Base-by-base conservation (phyloP, 2,113 vertebrate genomes). In the Heloderma charlesbogerti region DNA sequence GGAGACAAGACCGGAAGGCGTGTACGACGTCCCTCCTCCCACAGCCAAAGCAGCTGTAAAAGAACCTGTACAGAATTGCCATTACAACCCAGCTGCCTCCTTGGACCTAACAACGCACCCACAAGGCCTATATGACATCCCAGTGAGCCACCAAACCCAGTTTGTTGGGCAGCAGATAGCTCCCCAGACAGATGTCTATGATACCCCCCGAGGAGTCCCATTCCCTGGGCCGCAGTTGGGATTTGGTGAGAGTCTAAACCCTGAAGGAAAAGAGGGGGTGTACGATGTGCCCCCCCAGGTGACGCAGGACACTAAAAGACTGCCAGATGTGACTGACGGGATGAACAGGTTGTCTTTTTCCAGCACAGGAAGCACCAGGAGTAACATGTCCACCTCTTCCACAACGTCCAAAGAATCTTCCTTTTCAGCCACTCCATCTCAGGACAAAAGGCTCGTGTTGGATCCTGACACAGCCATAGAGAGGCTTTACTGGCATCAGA, bases 351-450 rank as follows among this genome's bases (percentile, higher is more conserved):
- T 99, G 71, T 99, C 99, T 0, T 98, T 99, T 96, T 99, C 99
- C 91, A 99, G 99, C 91, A 99, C 98, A 0, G 99, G 98, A 95
- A 99, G 99, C 95, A 98, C 98, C 0, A 97, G 98, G 90, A 99
- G 99, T 93, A 99, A 98, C 96, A 99, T 99, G 99, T 99, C 99
- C 90, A 99, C 98, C 0, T 99, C 99, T 12, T 99, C 99, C 89
- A 98, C 99, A 0, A 95, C 97, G 9, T 98, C 98, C 0, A 98
- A 98, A 94, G 98, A 98, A 60, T 99, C 98, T 13, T 97, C 98
- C 0, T 89, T 98, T 88, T 98, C 98, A 72, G 90, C 97, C 84
- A 95, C 97, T 89, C 0, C 98, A 71, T 92, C 97, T 87, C 88
- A 98, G 97, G 96, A 98, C 93, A 97, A 96, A 92, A 96, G 96